Evolutionary conservation across 2,113 vertebrate genomes (phyloP).

Genomic region (Actenoides lindsayi): DNA sequence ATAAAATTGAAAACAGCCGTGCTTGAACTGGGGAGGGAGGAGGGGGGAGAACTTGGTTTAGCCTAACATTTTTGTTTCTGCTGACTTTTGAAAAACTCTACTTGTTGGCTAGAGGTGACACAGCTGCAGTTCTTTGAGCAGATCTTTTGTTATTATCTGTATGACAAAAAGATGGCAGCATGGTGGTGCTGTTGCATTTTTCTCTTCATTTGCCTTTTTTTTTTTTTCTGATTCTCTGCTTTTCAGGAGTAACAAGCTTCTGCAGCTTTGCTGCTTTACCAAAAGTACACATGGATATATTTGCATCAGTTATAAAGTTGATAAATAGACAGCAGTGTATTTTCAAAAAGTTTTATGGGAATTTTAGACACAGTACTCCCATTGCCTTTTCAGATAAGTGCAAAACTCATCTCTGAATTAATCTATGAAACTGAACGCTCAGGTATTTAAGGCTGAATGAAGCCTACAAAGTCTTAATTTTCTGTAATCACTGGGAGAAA

Average conservation of each 20-base stretch:
- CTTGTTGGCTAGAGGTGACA: neutral
- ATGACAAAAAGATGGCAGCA: conserved; percentile 54
- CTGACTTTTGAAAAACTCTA: neutral
- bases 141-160: neutral
- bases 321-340: neutral
- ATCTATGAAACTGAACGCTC: neutral
- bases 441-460: neutral
- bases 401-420: neutral
- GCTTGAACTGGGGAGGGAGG: neutral
- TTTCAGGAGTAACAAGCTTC: neutral
- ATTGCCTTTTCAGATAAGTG: neutral
- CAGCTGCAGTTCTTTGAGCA: neutral
- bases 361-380: neutral
- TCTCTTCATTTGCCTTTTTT: neutral
- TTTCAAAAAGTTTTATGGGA: neutral
- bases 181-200: conserved; percentile 62
- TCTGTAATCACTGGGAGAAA: neutral
- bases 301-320: neutral
- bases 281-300: neutral
- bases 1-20: neutral
- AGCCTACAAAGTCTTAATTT: neutral
- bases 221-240: neutral
- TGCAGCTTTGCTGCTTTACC: neutral
- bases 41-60: neutral
- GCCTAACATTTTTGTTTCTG: neutral